phyloP scores from a whole-genome alignment of 1,140 invertebrate species.

The Drosophila malerkotliana region DNA sequence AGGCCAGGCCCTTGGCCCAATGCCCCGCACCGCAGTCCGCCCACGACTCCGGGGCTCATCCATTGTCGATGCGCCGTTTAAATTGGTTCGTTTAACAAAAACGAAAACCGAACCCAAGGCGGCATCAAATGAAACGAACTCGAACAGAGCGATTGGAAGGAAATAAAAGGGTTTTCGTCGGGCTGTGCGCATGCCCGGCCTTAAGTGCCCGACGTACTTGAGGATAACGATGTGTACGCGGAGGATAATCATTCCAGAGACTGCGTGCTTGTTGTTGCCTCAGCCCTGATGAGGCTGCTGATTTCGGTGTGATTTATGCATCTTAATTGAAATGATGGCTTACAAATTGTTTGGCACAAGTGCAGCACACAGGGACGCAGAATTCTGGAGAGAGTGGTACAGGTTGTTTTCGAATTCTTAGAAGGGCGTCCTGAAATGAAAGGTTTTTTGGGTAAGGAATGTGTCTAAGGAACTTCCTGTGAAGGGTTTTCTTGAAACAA shows the following conservation, averaged over 20 bases:
- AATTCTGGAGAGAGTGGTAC: background rate
- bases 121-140: constrained; percentile 60
- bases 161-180: constrained; percentile 53
- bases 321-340: constrained; percentile 82
- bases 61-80: constrained; percentile 58
- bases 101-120: constrained; percentile 38
- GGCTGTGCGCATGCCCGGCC: constrained; percentile 61
- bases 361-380: constrained; percentile 3
- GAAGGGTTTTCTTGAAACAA: background rate
- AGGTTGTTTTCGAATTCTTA: constrained; percentile 37
- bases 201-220: constrained; percentile 76
- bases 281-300: constrained; percentile 60
- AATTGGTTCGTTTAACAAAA: constrained; percentile 76
- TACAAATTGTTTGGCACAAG: constrained; percentile 75
- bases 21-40: constrained; percentile 1
- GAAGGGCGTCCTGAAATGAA: constrained; percentile 39
- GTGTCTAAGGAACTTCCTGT: constrained; percentile 48
- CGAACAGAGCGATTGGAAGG: constrained; percentile 36
- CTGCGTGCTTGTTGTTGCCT: constrained; percentile 27
- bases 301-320: constrained; percentile 77
- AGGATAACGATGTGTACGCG: constrained; percentile 71
- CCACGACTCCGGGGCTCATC: constrained; percentile 24
- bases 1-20: constrained; percentile 39
- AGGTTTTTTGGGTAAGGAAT: constrained; percentile 18
- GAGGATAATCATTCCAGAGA: constrained; percentile 47